Evolutionary conservation across 2,888 invertebrate genomes (phyloP).

Genomic region (Thereva unica): DNA sequence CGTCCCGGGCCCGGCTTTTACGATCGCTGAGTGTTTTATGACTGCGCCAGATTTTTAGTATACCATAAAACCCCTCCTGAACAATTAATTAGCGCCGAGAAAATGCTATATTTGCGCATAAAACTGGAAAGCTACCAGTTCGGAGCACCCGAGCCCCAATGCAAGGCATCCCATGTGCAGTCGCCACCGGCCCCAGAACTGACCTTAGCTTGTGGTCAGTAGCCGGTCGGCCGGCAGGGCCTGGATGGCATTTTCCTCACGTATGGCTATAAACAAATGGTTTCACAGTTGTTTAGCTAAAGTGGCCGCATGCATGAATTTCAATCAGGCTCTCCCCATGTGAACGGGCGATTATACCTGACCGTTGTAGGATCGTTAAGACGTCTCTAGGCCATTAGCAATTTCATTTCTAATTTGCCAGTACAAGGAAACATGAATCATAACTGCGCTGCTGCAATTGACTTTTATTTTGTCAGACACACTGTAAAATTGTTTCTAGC

Average conservation of each 20-base stretch:
- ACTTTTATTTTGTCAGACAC: too few species aligned
- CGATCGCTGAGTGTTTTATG: slow-evolving; percentile 31
- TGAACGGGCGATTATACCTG: slow-evolving; percentile 13
- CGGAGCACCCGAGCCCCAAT: slow-evolving; percentile 18
- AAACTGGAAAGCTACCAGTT: slow-evolving; percentile 26
- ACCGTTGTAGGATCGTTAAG: slow-evolving; percentile 20
- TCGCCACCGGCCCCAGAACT: slow-evolving; percentile 14
- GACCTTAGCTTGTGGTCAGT: slow-evolving; percentile 30
- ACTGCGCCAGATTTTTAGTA: slow-evolving; percentile 26
- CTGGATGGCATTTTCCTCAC: slow-evolving; percentile 44
- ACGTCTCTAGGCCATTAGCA: slow-evolving; percentile 30
- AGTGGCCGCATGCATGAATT: slow-evolving; percentile 45
- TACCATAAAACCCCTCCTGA: slow-evolving; percentile 41
- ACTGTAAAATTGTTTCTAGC: too few species aligned
- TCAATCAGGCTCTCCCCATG: slow-evolving; percentile 44
- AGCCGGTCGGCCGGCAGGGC: slow-evolving; percentile 20
- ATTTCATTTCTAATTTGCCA: slow-evolving; percentile 34
- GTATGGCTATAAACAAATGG: slow-evolving; percentile 46
- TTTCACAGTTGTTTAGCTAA: slow-evolving; percentile 46
- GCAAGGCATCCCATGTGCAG: slow-evolving; percentile 2
- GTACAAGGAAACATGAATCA: slow-evolving; percentile 35
- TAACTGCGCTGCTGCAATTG: not conserved
- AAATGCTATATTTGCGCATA: slow-evolving; percentile 33
- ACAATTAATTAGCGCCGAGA: slow-evolving; percentile 44
- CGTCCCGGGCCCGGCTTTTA: slow-evolving; percentile 8